Evolutionary conservation across 2,797 vertebrate genomes (phyloP), one percentile per base, ranked within the genome.

Genomic region (Harpagifer antarcticus): DNA sequence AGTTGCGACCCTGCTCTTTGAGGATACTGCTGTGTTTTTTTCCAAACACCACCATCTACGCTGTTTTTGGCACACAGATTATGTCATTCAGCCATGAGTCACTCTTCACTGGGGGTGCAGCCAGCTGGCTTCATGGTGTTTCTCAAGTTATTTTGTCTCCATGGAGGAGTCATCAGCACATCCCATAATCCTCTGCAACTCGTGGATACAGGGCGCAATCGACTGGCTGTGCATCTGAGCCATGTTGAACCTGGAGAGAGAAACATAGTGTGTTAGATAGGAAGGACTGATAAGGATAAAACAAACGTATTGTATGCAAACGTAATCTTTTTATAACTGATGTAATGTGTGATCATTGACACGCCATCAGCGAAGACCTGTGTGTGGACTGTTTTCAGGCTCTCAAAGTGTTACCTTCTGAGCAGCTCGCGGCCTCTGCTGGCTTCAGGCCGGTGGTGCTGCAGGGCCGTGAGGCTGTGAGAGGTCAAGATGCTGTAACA

Each of bases 181-280:
- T 76, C 72, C 83, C 66, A 94, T 59, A 42, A 94, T 88, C 81
- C 89, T 94, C 60, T 94, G 79, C 89, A 95, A 54, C 74, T 93
- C 81, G 19, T 89, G 64, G 50, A 95, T 69, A 48, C 93, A 95
- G 1, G 92, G 91, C 0, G 44, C 52, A n/a, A 94, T 83, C 9
- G 86, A 69, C 33, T 78, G 89, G 63, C 89, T 94, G 55, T 93
- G 89, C 5, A 79, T 58, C 76, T 90, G 90, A 60, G 92, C 93
- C 80, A 85, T 77, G 74, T 89, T 93, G 43, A 95, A 76, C 77
- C 95, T 95, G 27, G 27, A 4, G 9, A 79, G 0, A 78, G 27
- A 53, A 61, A 50, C 5, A 76, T n/a, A 9, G 20, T 33, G 11
- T 3, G 56, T 68, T 49, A 68, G 20, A n/a, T 7, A 20, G 15